These are phyloP conservation scores for Triplophysa dalaica DNA, from an alignment of 2,113 vertebrate species.

Conservation along the genomic window DNA sequence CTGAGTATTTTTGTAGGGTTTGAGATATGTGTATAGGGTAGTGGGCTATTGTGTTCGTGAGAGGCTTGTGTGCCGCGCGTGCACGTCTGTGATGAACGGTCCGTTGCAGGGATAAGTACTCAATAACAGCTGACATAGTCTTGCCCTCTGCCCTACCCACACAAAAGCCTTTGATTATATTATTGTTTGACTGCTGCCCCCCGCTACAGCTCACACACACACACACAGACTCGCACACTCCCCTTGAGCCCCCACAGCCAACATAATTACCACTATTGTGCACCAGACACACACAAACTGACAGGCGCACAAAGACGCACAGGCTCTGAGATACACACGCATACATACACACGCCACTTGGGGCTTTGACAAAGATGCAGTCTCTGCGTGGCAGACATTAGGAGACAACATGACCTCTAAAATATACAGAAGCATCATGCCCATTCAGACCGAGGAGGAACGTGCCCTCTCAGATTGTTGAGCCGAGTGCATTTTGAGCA, in stretches of 20 bases:
- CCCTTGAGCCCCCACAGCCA: constrained; percentile 69
- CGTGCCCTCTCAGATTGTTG: no score
- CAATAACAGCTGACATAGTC: constrained; percentile 79
- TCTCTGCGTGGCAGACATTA: constrained; percentile 37
- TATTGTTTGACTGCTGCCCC: constrained; percentile 75
- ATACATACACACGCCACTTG: constrained; percentile 40
- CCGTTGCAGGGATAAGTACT: constrained; percentile 73
- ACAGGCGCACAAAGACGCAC: constrained; percentile 53
- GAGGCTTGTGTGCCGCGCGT: constrained; percentile 24
- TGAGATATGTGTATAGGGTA: neutral
- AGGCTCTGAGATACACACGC: constrained; percentile 49
- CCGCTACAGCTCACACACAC: constrained; percentile 50
- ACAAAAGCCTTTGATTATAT: constrained; percentile 81
- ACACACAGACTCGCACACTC: constrained; percentile 42
- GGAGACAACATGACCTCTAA: constrained; percentile 30
- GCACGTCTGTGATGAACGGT: constrained; percentile 55
- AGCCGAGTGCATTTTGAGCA: no score
- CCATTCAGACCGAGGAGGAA: neutral
- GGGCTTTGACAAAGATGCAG: constrained; percentile 43
- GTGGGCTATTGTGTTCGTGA: constrained; percentile 34
- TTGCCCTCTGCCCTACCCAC: constrained; percentile 74
- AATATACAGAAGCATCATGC: constrained; percentile 1
- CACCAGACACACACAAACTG: constrained; percentile 55
- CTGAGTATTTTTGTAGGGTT: constrained; percentile 47
- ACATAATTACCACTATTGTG: constrained; percentile 81